phyloP scores from a whole-genome alignment of 2,888 invertebrate species.

The Perizoma flavofasciatum region DNA sequence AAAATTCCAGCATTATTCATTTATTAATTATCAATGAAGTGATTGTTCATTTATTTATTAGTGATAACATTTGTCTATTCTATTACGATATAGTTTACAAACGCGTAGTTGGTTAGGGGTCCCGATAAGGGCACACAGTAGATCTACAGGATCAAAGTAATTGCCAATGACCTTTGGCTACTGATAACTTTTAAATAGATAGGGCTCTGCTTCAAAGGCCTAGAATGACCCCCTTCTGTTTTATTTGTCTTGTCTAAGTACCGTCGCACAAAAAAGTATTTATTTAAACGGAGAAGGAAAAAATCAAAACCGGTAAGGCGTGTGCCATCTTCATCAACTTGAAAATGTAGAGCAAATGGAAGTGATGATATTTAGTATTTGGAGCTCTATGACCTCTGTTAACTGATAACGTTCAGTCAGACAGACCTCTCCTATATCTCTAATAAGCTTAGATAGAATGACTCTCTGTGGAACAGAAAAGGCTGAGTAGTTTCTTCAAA shows the following conservation, averaged over 20 bases:
- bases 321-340: no score
- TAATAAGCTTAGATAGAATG: neutral
- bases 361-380: neutral
- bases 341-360: neutral
- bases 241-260: neutral
- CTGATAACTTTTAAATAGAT: constrained; percentile 27
- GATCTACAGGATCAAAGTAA: constrained; percentile 22
- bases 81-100: constrained; percentile 12
- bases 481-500: no score
- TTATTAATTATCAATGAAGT: no score
- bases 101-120: constrained; percentile 36
- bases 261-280: no score
- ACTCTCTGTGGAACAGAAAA: no score
- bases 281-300: no score
- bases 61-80: constrained; percentile 7
- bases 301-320: no score
- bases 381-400: neutral
- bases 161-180: constrained; percentile 33
- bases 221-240: constrained; percentile 5
- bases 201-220: constrained; percentile 6
- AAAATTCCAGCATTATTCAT: no score
- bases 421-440: neutral
- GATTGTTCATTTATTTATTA: neutral
- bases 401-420: neutral
- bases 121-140: constrained; percentile 37